Evolutionary conservation across 2,888 invertebrate species (phyloP).

Genomic region (Dynastes maya): DNA sequence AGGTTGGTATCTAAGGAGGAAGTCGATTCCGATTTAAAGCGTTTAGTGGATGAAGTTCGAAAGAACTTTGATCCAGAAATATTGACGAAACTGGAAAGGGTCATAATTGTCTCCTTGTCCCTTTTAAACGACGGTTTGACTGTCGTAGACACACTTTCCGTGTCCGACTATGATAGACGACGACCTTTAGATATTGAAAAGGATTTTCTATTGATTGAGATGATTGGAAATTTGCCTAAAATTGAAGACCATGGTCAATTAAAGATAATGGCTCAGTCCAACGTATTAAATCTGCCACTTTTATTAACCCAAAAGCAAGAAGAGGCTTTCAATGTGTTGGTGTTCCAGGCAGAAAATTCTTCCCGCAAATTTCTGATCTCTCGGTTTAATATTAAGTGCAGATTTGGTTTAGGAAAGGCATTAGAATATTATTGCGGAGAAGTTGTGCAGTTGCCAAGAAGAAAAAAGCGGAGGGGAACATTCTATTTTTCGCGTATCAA

Average conservation of each 20-base stretch:
- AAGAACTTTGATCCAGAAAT: background rate
- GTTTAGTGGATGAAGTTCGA: background rate
- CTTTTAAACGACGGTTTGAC: background rate
- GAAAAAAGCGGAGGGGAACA: too few relatives aligned
- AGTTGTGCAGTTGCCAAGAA: too few relatives aligned
- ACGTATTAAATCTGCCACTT: background rate
- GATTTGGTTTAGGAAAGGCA: too few relatives aligned
- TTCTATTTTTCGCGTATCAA: too few relatives aligned
- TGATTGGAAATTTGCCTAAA: background rate
- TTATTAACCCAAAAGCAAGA: constrained; percentile 6
- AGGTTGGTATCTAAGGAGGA: background rate
- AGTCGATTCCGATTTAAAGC: constrained; percentile 2
- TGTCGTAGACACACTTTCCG: background rate
- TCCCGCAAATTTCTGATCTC: background rate
- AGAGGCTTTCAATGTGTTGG: background rate
- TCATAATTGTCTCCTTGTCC: background rate
- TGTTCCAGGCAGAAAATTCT: background rate
- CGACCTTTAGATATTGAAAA: background rate
- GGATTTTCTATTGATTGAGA: background rate
- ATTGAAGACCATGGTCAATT: background rate
- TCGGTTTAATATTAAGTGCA: too few relatives aligned
- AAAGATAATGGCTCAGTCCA: background rate
- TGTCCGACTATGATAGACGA: constrained; percentile 6
- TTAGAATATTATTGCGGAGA: too few relatives aligned
- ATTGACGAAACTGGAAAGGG: background rate